Base-by-base conservation (phyloP, 1,140 invertebrate species). In the Magallana gigas region DNA sequence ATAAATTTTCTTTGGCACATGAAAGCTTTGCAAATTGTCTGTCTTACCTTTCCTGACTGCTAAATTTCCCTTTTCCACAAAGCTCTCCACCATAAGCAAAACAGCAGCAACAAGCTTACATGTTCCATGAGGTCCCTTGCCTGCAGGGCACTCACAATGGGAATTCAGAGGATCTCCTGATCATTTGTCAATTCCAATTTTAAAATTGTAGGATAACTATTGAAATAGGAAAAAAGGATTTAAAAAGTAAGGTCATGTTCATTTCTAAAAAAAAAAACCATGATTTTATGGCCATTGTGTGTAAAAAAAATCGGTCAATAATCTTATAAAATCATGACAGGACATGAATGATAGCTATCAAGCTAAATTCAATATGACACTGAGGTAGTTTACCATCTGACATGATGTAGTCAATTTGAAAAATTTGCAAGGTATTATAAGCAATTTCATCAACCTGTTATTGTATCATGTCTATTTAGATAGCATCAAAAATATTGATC, bases 81-180 rank as follows among this genome's bases (percentile, higher is more conserved):
- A 87, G 36, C 84, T 14, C 16, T 64, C 59, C 36, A 87, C n/a
- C 85, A 87, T 87, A 11, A 89, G n/a, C 18, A 87, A 29, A 12
- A 89, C 85, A 64, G 88, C 85, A 8, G 88, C 88, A 8, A 86
- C 12, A 57, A 87, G 88, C 29, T 89, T 89, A 56, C 88, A 89
- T 58, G 88, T 89, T 2, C 71, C 83, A 71, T 85, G 83, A 36
- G 88, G 88, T 8, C 88, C 85, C 71, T 84, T 87, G n/a, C 88
- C 88, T 57, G 83, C 83, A 11, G 83, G 88, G 59, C 86, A 89
- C 68, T 89, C 88, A 84, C 86, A 87, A 58, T 87, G 57, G 8
- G 62, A 48, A 64, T 87, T 87, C 56, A 85, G 8, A 16, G 86
- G 62, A n/a, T 85, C 71, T 16, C 88, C 88, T 58, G 18, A 83